Evolutionary conservation across 2,888 invertebrate species (phyloP), one percentile per base, ranked within the genome.

Genomic region (Drosophila meridionalis): DNA sequence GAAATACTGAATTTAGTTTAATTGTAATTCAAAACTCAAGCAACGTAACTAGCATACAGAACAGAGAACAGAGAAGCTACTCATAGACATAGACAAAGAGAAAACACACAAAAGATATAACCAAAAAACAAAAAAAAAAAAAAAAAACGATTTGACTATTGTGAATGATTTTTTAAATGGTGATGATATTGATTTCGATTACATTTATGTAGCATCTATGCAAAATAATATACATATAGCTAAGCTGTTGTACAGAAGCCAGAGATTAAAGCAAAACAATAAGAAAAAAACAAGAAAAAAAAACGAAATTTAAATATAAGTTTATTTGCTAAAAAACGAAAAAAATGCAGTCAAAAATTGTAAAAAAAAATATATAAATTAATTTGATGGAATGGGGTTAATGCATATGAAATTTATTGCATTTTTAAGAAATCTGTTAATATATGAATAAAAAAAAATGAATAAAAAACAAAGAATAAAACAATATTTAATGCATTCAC

Each of bases 341-440:
- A 58, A 47, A 47, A 59, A 40, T 12, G 34, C 68, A 75, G 68
- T 69, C 61, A 69, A 78, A 72, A 76, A 70, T 73, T 84, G 86
- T 89, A 78, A 89, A 80, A 82, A 62, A 42, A 56, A 62, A 67
- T 70, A 71, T 79, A 82, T 64, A 38, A 55, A 52, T 52, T 68
- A 72, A 76, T 74, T 78, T 61, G 76, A 76, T 58, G 76, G 56
- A 67, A 65, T 52, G 78, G 59, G 48, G 76, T 70, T 76, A 83
- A 88, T 86, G 90, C 83, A 87, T 83, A 86, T 81, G 76, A 82
- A 87, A 90, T 76, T 80, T 82, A 90, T 85, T 91, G 90, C 90
- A 92, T 91, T 91, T 91, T 91, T 90, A 91, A 89, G 79, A 74
- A 92, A 90, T 91, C 92, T 92, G 92, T 91, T 92, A 92, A 91